Conservation (phyloP, 2,888 invertebrate genomes). For the Polyploca ridens region DNA sequence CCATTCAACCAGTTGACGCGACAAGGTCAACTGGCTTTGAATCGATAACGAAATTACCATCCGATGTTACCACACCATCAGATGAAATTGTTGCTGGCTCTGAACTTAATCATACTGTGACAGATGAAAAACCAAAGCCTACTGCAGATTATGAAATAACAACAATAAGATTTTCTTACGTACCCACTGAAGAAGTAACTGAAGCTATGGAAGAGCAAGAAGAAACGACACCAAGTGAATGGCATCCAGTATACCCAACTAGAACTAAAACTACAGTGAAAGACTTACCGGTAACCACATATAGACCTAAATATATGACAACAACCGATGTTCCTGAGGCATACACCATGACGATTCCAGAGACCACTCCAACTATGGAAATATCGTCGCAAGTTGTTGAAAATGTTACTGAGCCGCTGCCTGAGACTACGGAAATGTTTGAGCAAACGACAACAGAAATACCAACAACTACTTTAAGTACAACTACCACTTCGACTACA, state of each 20-base stretch:
- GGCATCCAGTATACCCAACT: constrained; percentile 66
- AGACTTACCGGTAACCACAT: constrained; percentile 70
- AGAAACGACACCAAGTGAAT: constrained; percentile 47
- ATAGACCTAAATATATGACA: constrained; percentile 68
- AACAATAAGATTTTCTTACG: constrained; percentile 75
- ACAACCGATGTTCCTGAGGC: constrained; percentile 58
- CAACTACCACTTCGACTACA: constrained; percentile 24
- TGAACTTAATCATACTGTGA: constrained; percentile 53
- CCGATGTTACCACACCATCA: constrained; percentile 72
- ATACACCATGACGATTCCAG: constrained; percentile 55
- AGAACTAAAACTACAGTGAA: constrained; percentile 55
- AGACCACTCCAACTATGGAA: constrained; percentile 61
- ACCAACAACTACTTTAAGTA: constrained; percentile 31
- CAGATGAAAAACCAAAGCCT: constrained; percentile 43
- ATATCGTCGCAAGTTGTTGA: constrained; percentile 63
- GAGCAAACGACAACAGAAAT: constrained; percentile 28
- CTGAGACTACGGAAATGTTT: constrained; percentile 38
- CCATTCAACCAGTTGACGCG: constrained; percentile 62
- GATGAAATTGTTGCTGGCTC: constrained; percentile 61
- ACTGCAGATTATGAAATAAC: constrained; percentile 74
- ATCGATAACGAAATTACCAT: constrained; percentile 79
- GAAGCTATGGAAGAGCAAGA: constrained; percentile 30
- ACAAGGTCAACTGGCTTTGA: constrained; percentile 74
- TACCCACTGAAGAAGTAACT: constrained; percentile 58
- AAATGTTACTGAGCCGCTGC: constrained; percentile 41